Evolutionary conservation across 92 coral and sea anemone species (phyloP).

Genomic region (Palythoa grandis): DNA sequence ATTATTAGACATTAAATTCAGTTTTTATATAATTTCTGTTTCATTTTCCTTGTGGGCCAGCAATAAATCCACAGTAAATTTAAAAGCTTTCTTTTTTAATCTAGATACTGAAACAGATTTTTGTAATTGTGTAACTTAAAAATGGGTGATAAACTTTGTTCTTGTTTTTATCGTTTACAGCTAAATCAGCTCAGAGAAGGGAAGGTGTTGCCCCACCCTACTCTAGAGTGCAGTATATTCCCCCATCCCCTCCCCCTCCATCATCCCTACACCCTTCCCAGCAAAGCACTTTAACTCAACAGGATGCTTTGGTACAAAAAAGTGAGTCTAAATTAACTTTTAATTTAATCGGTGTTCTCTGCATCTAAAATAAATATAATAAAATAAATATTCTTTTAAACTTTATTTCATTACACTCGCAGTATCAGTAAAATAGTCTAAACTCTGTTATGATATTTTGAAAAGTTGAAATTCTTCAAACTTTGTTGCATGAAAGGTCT

Average conservation of each 20-base stretch:
- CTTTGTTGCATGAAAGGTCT: too few species aligned
- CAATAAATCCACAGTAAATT: too few species aligned
- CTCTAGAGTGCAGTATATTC: conserved; percentile 64
- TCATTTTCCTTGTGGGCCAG: too few species aligned
- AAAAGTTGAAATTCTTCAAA: too few species aligned
- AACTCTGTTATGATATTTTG: too few species aligned
- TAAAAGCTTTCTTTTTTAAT: background rate
- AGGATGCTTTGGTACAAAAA: conserved; percentile 33
- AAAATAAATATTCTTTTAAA: too few species aligned
- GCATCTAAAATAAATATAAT: background rate
- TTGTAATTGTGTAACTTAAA: background rate
- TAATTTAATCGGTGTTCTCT: background rate
- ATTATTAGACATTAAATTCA: too few species aligned
- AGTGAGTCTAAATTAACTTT: conserved; percentile 12
- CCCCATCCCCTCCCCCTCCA: conserved; percentile 34
- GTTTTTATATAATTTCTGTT: too few species aligned
- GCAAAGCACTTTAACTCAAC: conserved; percentile 22
- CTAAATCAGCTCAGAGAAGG: conserved; percentile 55
- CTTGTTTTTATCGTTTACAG: conserved; percentile 58
- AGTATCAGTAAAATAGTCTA: too few species aligned
- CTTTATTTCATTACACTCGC: too few species aligned
- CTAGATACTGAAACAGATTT: background rate
- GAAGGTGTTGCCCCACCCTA: conserved; percentile 76
- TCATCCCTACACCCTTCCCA: conserved; percentile 35
- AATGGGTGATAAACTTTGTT: conserved; percentile 30